These are phyloP conservation scores for Rhabdophis nuchalis DNA, from an alignment of 2,797 vertebrate species.

Conservation along the genomic window DNA sequence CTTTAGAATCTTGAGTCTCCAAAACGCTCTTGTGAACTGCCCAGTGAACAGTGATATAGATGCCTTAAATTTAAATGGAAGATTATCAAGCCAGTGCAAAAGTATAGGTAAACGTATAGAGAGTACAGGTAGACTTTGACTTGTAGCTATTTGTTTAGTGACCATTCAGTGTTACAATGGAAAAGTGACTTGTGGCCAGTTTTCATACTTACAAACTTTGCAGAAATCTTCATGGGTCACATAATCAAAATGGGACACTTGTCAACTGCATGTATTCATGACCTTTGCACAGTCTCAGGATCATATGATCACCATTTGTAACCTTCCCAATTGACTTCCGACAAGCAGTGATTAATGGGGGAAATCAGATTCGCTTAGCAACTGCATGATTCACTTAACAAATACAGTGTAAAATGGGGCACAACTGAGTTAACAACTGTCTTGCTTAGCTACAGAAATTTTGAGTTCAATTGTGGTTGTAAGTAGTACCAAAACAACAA, in stretches of 20 bases:
- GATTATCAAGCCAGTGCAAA: background rate
- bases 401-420: background rate
- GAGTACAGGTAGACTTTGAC: background rate
- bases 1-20: background rate
- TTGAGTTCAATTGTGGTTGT: background rate
- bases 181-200: background rate
- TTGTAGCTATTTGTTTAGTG: background rate
- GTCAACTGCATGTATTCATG: background rate
- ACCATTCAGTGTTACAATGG: background rate
- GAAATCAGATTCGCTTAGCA: background rate
- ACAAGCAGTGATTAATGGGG: background rate
- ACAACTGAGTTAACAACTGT: background rate
- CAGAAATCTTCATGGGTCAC: background rate
- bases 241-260: background rate
- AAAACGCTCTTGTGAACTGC: background rate
- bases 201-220: background rate
- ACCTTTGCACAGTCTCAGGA: background rate
- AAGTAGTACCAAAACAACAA: background rate
- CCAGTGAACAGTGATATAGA: background rate
- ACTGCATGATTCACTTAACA: background rate
- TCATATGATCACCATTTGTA: background rate
- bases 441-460: background rate
- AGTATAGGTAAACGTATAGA: background rate
- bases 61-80: constrained; percentile 2
- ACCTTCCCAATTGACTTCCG: background rate